Base-by-base conservation (phyloP, 2,113 vertebrate species). In the Hippoglossus stenolepis region DNA sequence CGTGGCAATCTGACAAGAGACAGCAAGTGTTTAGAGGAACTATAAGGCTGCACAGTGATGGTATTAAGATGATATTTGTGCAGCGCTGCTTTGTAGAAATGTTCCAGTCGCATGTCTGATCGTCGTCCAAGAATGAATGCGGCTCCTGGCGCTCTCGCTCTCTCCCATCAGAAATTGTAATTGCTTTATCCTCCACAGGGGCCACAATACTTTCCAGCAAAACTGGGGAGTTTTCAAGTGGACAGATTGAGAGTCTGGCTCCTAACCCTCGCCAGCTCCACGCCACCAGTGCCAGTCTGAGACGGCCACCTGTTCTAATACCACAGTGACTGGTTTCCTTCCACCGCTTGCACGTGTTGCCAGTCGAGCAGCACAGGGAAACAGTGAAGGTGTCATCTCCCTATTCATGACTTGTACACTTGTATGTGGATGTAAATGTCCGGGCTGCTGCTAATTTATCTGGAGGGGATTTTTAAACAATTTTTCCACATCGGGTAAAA, bases 361-460 rank as follows among this genome's bases (percentile, higher is more conserved):
- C 65, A 75, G 72, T 79, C 77, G 53, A 66, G 59, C 62, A 56
- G 59, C 82, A 26, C 72, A 78, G 77, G 62, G 53, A 73, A 73
- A 64, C 65, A 68, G 54, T 81, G 73, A 51, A 87, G 80, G 73
- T 82, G 76, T 70, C 87, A 82, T 77, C 53, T 74, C 78, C 83
- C 67, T 82, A 69, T 83, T 87, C 80, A 76, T 54, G 56, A 77
- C 58, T 76, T 51, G 45, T 74, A 70, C 77, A 62, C 51, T 82
- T 71, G 28, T 7, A 77, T 75, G 88, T 68, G 61, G 79, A 80
- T 75, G 71, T 82, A 76, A 90, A 85, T 84, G 59, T 61, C 35
- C 75, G 70, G 76, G 80, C 92, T 93, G 93, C 87, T 91, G 80
- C 85, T 85, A 90, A 91, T 92, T 94, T 90, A 90, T 88, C 84